Conservation (phyloP, 2,797 vertebrate species). For the Typhlichthys subterraneus region DNA sequence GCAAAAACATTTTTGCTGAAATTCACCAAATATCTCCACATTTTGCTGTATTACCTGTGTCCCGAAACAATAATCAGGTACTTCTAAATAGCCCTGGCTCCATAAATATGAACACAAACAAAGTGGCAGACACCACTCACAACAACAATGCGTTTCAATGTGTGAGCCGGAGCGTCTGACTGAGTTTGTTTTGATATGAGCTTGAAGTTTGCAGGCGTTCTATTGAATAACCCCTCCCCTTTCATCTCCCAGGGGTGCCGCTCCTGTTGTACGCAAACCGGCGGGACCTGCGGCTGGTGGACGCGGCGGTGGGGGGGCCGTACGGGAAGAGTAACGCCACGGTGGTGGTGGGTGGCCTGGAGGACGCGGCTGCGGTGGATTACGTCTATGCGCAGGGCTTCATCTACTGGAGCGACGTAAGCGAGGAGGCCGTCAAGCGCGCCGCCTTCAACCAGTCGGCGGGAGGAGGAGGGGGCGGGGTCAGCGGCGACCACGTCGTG, state of each 20-base stretch:
- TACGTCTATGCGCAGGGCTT: slow-evolving; percentile 86
- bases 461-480: slow-evolving; percentile 24
- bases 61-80: too few relatives aligned
- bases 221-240: neutral
- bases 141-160: too few relatives aligned
- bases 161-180: too few relatives aligned
- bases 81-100: too few relatives aligned
- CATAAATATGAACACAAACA: too few relatives aligned
- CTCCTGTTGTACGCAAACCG: slow-evolving; percentile 95
- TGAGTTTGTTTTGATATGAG: too few relatives aligned
- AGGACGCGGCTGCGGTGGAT: slow-evolving; percentile 96
- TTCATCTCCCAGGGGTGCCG: slow-evolving; percentile 77
- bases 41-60: too few relatives aligned
- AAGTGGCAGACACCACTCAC: too few relatives aligned
- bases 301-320: slow-evolving; percentile 88
- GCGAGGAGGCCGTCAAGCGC: slow-evolving; percentile 95
- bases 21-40: too few relatives aligned
- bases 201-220: too few relatives aligned
- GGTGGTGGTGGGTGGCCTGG: slow-evolving; percentile 89
- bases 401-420: slow-evolving; percentile 98
- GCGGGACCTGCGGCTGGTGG: slow-evolving; percentile 90
- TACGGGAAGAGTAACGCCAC: slow-evolving; percentile 88
- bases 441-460: slow-evolving; percentile 86
- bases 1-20: too few relatives aligned
- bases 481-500: slow-evolving; percentile 74